A percentile compares a stretch with the other conserved stretches of the same genome.
phyloP scores from a whole-genome alignment of 2,888 invertebrate genomes.

The Magallana nippona region DNA sequence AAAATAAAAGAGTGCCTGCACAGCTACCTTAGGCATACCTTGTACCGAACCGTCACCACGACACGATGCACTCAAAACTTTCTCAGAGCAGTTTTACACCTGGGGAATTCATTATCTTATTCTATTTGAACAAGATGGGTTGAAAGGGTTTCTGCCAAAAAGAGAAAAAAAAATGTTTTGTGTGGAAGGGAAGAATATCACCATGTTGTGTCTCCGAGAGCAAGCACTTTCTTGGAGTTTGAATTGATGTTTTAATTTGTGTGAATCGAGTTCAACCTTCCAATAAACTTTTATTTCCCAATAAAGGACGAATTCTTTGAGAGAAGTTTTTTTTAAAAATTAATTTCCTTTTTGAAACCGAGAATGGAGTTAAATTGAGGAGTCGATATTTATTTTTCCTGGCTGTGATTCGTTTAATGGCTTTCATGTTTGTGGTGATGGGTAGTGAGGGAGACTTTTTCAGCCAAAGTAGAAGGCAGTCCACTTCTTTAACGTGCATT shows the following conservation, averaged over 20 bases:
- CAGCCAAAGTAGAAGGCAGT: not conserved
- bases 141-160: not conserved
- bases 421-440: not conserved
- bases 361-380: too few relatives aligned
- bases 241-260: too few relatives aligned
- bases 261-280: too few relatives aligned
- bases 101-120: slow-evolving; percentile 17
- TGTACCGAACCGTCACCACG: not conserved
- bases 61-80: slow-evolving; percentile 18
- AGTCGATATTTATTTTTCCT: too few relatives aligned
- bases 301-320: not conserved
- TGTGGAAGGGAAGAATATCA: not conserved
- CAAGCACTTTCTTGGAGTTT: too few relatives aligned
- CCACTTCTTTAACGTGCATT: slow-evolving; percentile 11
- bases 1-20: slow-evolving; percentile 2
- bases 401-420: not conserved
- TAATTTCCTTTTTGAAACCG: too few relatives aligned
- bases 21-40: not conserved
- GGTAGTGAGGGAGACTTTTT: not conserved
- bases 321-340: not conserved
- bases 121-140: slow-evolving; percentile 18
- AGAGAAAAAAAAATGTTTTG: not conserved
- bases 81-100: slow-evolving; percentile 20
- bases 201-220: not conserved
- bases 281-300: not conserved